Evolutionary conservation across 2,888 invertebrate species (phyloP).

Genomic region (Corythucha ciliata): DNA sequence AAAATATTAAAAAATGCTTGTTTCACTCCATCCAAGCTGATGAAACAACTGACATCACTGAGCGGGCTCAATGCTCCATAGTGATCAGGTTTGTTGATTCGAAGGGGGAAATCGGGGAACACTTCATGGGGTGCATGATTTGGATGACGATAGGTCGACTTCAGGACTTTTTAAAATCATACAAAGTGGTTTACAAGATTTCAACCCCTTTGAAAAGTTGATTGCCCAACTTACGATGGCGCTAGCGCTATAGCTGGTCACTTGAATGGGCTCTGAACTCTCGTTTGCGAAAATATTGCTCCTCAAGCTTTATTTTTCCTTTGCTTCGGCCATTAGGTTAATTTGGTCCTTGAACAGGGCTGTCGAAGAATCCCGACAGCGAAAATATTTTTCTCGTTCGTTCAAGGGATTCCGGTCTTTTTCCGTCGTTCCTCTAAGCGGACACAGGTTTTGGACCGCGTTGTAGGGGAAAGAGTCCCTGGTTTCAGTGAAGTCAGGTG

Average conservation of each 20-base stretch:
- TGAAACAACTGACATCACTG: background rate
- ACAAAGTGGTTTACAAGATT: too few species aligned
- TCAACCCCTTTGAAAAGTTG: too few species aligned
- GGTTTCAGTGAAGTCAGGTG: background rate
- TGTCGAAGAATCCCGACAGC: too few species aligned
- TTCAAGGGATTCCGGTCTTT: too few species aligned
- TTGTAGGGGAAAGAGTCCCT: background rate
- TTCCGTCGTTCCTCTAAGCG: background rate
- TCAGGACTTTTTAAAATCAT: too few species aligned
- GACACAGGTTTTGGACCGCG: background rate
- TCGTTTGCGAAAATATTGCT: background rate
- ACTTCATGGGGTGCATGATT: background rate
- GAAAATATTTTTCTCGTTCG: too few species aligned
- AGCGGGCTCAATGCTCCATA: background rate
- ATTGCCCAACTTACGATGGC: background rate
- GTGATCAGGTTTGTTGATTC: background rate
- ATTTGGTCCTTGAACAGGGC: too few species aligned
- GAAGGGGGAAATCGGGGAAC: background rate
- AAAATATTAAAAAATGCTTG: background rate
- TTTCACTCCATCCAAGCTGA: background rate
- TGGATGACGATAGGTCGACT: too few species aligned
- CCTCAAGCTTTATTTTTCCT: too few species aligned
- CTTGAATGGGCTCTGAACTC: background rate
- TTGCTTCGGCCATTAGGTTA: too few species aligned
- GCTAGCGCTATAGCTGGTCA: background rate